Base-by-base conservation (phyloP, 1,140 invertebrate species). In the Papilio polyxenes region DNA sequence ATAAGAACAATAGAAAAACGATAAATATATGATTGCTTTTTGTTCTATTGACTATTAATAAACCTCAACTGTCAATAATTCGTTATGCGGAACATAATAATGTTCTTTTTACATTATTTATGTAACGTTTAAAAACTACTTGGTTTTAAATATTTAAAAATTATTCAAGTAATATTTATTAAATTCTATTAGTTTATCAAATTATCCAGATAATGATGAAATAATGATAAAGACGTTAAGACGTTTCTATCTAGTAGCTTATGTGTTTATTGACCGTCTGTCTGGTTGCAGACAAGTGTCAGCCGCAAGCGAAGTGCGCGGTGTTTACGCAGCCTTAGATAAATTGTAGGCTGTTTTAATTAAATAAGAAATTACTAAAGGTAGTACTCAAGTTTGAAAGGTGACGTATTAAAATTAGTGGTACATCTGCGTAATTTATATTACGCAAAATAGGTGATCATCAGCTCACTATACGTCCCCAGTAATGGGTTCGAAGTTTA, bases 11-110 rank as follows among this genome's bases (percentile, higher is more conserved):
- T 69, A 69, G 65, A 1, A 4, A 37, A 37, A 8, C 31, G 0
- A 37, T 72, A 72, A 37, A 72, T 11, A 2, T 8, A 15, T 72
- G 65, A 72, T 72, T 72, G 65, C 65, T 72, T 37, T 72, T 72
- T 72, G 65, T 72, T 72, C n/a, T 37, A 13, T 0, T 31, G 13
- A 40, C 31, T 4, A 31, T 69, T 69, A 37, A 72, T 37, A 72
- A 72, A 72, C 65, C 4, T 13, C 62, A 65, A 65, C 65, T 72
- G 65, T 40, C 65, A 37, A 7, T 72, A 15, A 72, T 37, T 72
- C n/a, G n/a, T 62, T 72, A 72, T 23, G 0, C 6, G 65, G 13
- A 72, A 72, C 13, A 37, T 69, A 69, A 56, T 56, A 7, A 0
- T 17, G 53, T 11, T 13, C 6, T 56, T 2, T 56, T 56, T 8